Percentiles rank a stretch among this genome's conserved stretches.
Conservation (phyloP, 2,888 invertebrate species). For the Xanthostigma xanthostigma region DNA sequence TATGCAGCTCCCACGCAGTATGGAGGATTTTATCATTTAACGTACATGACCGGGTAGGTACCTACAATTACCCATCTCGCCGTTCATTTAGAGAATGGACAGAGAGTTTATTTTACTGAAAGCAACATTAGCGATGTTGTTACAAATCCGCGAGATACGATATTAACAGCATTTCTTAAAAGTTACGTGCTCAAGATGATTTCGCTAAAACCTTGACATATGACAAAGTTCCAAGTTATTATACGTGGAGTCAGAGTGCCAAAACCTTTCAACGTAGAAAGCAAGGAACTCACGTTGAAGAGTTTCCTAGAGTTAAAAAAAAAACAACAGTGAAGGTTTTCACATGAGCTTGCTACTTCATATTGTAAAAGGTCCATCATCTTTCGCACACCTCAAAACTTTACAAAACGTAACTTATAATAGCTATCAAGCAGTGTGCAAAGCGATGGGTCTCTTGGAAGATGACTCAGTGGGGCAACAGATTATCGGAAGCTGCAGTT, state of each 20-base stretch:
- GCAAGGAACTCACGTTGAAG: slow-evolving; percentile 5
- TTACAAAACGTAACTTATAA: slow-evolving; percentile 7
- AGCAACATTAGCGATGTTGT: slow-evolving; percentile 7
- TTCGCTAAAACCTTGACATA: slow-evolving; percentile 12
- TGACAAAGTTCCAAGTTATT: slow-evolving; percentile 13
- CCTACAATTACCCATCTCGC: slow-evolving; percentile 13
- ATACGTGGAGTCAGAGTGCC: slow-evolving; percentile 9
- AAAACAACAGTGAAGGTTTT: slow-evolving; percentile 1
- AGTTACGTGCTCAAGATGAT: slow-evolving; percentile 8
- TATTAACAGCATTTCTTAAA: slow-evolving; percentile 14
- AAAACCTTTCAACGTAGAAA: slow-evolving; percentile 10
- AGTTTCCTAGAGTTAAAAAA: slow-evolving; percentile 4
- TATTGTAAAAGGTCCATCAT: slow-evolving; percentile 9
- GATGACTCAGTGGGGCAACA: slow-evolving; percentile 18
- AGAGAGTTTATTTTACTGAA: slow-evolving; percentile 10
- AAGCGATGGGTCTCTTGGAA: slow-evolving; percentile 14
- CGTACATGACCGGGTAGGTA: slow-evolving; percentile 16
- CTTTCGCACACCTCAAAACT: slow-evolving; percentile 11
- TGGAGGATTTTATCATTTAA: slow-evolving; percentile 15
- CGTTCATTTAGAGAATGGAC: slow-evolving; percentile 14
- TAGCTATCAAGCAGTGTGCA: slow-evolving; percentile 13
- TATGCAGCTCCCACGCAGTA: slow-evolving; percentile 11
- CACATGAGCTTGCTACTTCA: slow-evolving; percentile 12
- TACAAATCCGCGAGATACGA: slow-evolving; percentile 7
- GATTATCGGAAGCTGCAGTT: slow-evolving; percentile 10